Evolutionary conservation across 2,113 vertebrate genomes (phyloP).

Genomic region (Lipotes vexillifer): DNA sequence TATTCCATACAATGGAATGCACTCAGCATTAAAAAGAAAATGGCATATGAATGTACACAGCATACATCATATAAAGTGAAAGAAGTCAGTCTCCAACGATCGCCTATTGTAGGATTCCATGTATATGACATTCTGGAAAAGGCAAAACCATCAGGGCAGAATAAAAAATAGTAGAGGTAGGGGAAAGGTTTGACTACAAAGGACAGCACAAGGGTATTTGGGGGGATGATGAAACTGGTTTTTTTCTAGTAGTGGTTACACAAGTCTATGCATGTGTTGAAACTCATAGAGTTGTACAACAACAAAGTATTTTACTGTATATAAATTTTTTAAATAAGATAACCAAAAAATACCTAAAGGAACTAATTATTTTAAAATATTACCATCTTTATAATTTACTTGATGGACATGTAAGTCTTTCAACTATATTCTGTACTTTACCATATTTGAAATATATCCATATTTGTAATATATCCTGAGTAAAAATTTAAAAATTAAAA

Average conservation of each 20-base stretch:
- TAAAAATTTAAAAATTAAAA: neutral
- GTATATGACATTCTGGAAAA: neutral
- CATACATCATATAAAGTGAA: neutral
- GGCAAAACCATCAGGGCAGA: neutral
- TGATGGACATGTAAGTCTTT: neutral
- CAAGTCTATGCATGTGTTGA: neutral
- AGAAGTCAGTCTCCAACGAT: neutral
- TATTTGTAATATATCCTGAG: neutral
- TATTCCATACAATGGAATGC: neutral
- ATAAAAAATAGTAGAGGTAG: neutral
- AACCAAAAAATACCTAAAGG: neutral
- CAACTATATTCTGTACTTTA: neutral
- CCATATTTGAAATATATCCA: neutral
- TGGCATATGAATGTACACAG: neutral
- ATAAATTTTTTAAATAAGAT: neutral
- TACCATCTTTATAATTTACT: neutral
- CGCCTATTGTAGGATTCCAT: neutral
- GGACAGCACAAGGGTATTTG: neutral
- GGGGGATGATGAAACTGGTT: neutral
- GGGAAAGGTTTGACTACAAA: neutral
- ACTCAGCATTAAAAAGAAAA: neutral
- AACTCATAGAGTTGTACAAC: neutral
- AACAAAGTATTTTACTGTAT: neutral
- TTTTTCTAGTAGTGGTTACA: neutral
- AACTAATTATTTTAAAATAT: neutral